Evolutionary conservation across 2,888 invertebrate species (phyloP).

Genomic region (Sturmia bella): DNA sequence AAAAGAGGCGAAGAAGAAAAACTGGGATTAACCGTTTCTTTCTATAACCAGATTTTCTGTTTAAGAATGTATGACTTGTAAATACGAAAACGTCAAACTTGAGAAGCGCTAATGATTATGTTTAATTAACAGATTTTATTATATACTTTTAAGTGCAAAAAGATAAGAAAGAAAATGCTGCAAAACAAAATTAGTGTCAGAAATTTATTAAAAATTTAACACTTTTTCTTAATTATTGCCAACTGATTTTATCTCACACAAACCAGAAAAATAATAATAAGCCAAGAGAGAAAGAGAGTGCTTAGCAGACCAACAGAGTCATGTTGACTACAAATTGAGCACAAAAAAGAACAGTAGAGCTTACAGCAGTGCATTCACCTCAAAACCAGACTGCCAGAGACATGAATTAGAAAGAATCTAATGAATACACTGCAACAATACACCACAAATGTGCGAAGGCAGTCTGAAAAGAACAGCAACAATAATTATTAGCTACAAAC

Average conservation of each 20-base stretch:
- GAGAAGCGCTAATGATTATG: conserved; percentile 32
- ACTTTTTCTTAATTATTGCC: conserved; percentile 49
- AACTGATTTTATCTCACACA: conserved; percentile 2
- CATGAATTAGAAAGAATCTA: conserved; percentile 65
- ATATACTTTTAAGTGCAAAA: not conserved
- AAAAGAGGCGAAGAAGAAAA: conserved; percentile 68
- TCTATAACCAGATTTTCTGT: not conserved
- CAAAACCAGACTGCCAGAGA: conserved; percentile 68
- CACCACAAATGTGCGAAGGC: conserved; percentile 20
- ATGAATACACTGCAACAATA: conserved; percentile 48
- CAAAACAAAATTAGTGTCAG: not conserved
- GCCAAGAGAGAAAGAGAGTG: conserved; percentile 45
- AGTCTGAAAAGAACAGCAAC: conserved; percentile 2
- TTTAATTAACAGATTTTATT: conserved; percentile 8
- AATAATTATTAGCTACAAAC: too few species aligned
- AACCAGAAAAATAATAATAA: conserved; percentile 6
- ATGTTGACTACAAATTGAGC: conserved; percentile 58
- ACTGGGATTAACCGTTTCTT: conserved; percentile 73
- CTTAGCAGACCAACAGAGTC: conserved; percentile 11
- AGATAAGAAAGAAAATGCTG: conserved; percentile 3
- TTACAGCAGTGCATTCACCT: conserved; percentile 77
- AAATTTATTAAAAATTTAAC: conserved; percentile 47
- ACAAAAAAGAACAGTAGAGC: conserved; percentile 41
- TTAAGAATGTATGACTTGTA: conserved; percentile 6
- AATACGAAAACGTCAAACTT: not conserved